Percentiles rank a stretch among this genome's conserved stretches.
Evolutionary conservation across 2,888 invertebrate genomes (phyloP).

Genomic region (Andrena marginata): DNA sequence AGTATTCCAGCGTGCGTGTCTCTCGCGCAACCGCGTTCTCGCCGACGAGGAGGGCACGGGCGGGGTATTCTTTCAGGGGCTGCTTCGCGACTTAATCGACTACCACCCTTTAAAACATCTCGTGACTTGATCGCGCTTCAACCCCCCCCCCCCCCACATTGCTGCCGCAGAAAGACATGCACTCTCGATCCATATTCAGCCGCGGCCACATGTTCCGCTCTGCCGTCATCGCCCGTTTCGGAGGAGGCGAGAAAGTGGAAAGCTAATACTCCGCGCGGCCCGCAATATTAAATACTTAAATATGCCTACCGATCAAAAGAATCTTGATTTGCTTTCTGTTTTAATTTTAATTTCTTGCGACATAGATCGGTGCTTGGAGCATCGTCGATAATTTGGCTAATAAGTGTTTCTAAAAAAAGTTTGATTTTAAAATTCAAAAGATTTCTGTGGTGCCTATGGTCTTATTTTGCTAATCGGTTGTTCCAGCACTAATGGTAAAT

Average conservation of each 20-base stretch:
- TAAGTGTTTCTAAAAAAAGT: no score
- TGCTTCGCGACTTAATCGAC: conserved; percentile 20
- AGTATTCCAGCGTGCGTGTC: conserved; percentile 5
- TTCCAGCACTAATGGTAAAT: no score
- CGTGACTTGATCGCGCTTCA: conserved; percentile 10
- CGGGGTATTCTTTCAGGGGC: conserved; percentile 20
- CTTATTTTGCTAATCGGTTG: no score
- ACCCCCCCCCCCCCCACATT: not conserved
- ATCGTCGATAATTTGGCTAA: no score
- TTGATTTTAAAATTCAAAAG: no score
- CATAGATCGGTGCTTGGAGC: no score
- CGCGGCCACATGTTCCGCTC: conserved; percentile 11
- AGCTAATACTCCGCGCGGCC: no score
- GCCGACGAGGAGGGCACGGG: not conserved
- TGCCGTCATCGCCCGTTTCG: not conserved
- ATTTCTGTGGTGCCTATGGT: no score
- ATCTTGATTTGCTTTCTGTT: no score
- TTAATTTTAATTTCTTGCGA: no score
- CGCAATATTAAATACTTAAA: no score
- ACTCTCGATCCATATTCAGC: conserved; percentile 25
- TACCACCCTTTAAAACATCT: conserved; percentile 3
- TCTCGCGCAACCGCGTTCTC: not conserved
- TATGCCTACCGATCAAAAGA: no score
- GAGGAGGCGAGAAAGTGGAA: not conserved
- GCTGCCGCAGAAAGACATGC: conserved; percentile 4